These are phyloP conservation scores for Cordilura impudica DNA, from an alignment of 2,888 invertebrate species.

Conservation along the genomic window DNA sequence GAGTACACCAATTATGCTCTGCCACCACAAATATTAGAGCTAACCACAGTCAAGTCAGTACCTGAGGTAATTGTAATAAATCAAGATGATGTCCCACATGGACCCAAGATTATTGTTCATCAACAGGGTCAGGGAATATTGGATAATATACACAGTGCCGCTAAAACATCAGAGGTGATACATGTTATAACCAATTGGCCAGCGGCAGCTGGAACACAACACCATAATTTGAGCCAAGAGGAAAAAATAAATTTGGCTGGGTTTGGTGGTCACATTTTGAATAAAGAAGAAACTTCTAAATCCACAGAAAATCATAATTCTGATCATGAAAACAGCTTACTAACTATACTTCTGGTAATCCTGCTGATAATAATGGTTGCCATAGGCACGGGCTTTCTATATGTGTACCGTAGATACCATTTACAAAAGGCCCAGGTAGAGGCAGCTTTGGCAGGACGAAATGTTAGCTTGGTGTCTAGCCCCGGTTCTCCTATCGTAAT, in stretches of 20 bases:
- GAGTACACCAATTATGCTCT: conserved; percentile 51
- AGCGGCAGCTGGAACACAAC: conserved; percentile 60
- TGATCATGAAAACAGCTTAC: conserved; percentile 71
- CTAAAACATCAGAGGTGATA: conserved; percentile 74
- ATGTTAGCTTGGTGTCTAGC: conserved; percentile 36
- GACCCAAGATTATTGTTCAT: conserved; percentile 75
- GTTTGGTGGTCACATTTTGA: conserved; percentile 56
- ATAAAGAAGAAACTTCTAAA: conserved; percentile 17
- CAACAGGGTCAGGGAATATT: conserved; percentile 69
- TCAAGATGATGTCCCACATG: conserved; percentile 70
- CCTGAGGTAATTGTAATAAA: conserved; percentile 76
- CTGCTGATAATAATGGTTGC: conserved; percentile 72
- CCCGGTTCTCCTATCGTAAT: conserved; percentile 40
- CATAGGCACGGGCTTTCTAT: conserved; percentile 71
- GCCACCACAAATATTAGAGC: conserved; percentile 56
- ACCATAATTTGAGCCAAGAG: conserved; percentile 54
- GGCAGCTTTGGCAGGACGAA: conserved; percentile 66
- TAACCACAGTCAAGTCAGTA: conserved; percentile 67
- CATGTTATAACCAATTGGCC: conserved; percentile 74
- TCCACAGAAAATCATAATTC: conserved; percentile 48
- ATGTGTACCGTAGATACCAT: conserved; percentile 73
- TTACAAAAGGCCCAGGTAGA: conserved; percentile 69
- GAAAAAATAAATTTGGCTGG: conserved; percentile 69
- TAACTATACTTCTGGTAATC: conserved; percentile 72
- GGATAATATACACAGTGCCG: conserved; percentile 69